Evolutionary conservation across 2,113 vertebrate genomes (phyloP), one percentile per base, ranked within the genome.

Genomic region (Cettia cetti): DNA sequence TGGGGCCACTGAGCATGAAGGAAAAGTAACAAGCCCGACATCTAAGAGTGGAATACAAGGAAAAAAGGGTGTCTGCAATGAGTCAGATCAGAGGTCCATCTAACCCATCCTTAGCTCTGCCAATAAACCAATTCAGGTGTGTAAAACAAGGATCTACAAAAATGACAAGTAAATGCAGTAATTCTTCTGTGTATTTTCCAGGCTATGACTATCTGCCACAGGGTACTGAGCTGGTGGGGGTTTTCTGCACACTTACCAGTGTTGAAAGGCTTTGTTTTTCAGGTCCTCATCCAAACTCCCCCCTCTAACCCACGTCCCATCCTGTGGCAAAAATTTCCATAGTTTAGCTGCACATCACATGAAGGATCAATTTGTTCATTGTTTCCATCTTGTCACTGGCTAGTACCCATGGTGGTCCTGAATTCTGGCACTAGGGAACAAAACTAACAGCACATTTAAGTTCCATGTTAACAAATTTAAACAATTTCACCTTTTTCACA

Each of bases 381-480:
- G 50, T 45, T 72, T 79, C 57, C 68, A 74, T 2, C 39, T 82
- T 63, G 28, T 30, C 70, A 28, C 81, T 52, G 35, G 4, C 19
- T 28, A 18, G 33, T 59, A 37, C 22, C 23, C 44, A 4, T 2
- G n/a, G 45, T 0, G 9, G 57, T 54, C 49, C 53, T 1, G 1
- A 87, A 76, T 47, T 37, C 47, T 68, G 44, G 16, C 21, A 7
- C 59, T 53, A 26, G 33, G 70, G 54, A 28, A 84, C 40, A 76
- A 75, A 91, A 63, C 1, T 15, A 92, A 74, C 14, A 45, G 61
- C 22, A 71, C 65, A 40, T 40, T 40, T 40, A 40, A 40, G 12
- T 40, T 40, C 39, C 39, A 40, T 40, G 12, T 40, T 40, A 40
- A 40, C 10, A 40, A 40, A 40, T 40, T 40, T 40, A 40, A 40